These are phyloP conservation scores for Gorsachius magnificus DNA, from an alignment of 2,797 vertebrate genomes.

Conservation along the genomic window DNA sequence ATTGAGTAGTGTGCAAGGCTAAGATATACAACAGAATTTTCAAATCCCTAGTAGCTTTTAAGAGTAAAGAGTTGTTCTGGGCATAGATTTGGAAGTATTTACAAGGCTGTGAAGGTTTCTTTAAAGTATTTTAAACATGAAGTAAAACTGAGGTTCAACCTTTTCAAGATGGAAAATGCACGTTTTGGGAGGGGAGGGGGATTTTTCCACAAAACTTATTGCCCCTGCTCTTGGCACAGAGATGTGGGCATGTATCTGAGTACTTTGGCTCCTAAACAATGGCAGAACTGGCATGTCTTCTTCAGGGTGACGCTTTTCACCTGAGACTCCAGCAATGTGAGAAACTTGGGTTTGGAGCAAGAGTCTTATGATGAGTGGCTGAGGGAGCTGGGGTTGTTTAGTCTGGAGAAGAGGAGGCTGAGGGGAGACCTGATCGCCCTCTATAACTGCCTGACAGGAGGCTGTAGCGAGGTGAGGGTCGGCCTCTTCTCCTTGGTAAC, in stretches of 20 bases:
- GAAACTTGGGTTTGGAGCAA: background rate
- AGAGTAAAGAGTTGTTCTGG: background rate
- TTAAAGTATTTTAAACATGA: background rate
- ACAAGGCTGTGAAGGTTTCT: background rate
- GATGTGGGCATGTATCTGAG: background rate
- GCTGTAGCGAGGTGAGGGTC: no score
- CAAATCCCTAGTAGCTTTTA: background rate
- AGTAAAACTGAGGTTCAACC: background rate
- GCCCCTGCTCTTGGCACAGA: background rate
- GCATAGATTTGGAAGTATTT: background rate
- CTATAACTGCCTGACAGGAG: no score
- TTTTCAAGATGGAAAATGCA: background rate
- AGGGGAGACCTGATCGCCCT: no score
- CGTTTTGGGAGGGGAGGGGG: rapidly evolving
- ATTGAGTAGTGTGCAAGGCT: background rate
- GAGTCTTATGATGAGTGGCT: no score
- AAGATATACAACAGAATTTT: background rate
- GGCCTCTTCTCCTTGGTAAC: no score
- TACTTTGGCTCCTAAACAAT: background rate
- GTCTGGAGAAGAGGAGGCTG: no score
- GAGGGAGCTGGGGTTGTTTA: no score
- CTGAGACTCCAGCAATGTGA: background rate
- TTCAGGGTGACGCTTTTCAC: background rate
- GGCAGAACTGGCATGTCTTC: background rate
- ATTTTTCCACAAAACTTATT: background rate